These are phyloP conservation scores for Cromileptes altivelis DNA, from an alignment of 2,113 vertebrate species.

Conservation along the genomic window DNA sequence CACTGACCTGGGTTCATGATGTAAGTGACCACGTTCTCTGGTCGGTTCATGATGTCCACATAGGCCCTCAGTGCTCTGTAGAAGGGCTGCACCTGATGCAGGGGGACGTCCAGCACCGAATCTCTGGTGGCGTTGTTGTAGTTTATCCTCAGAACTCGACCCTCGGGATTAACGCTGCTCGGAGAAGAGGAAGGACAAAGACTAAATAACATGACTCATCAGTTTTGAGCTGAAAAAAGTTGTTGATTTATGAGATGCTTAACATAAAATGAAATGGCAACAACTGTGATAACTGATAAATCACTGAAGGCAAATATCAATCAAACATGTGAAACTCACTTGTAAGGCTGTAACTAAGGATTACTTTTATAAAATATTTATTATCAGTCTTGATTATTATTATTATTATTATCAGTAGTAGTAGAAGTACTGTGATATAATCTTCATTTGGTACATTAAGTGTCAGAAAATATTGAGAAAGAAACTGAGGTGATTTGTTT, in stretches of 20 bases:
- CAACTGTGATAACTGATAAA: no score
- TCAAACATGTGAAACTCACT: background rate
- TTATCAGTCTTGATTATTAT: no score
- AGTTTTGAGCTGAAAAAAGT: background rate
- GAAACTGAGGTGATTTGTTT: no score
- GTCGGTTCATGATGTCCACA: constrained; percentile 87
- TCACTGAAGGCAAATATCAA: background rate
- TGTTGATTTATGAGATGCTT: background rate
- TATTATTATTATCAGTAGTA: no score
- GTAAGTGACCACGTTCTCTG: constrained; percentile 88
- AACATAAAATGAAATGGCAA: no score
- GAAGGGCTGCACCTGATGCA: constrained; percentile 91
- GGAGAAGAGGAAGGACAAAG: background rate
- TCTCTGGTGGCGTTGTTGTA: constrained; percentile 95
- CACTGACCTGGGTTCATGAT: constrained; percentile 93
- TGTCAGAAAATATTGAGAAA: background rate
- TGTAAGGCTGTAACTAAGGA: background rate
- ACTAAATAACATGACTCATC: background rate
- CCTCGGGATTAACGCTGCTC: constrained; percentile 86
- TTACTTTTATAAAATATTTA: no score
- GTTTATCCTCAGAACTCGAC: constrained; percentile 88
- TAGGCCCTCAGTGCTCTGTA: constrained; percentile 91
- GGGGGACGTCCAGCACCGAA: constrained; percentile 90
- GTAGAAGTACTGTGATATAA: no score
- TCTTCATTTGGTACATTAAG: background rate